Evolutionary conservation across 92 coral and sea anemone species (phyloP).

Genomic region (Anthopleura xanthogrammica): DNA sequence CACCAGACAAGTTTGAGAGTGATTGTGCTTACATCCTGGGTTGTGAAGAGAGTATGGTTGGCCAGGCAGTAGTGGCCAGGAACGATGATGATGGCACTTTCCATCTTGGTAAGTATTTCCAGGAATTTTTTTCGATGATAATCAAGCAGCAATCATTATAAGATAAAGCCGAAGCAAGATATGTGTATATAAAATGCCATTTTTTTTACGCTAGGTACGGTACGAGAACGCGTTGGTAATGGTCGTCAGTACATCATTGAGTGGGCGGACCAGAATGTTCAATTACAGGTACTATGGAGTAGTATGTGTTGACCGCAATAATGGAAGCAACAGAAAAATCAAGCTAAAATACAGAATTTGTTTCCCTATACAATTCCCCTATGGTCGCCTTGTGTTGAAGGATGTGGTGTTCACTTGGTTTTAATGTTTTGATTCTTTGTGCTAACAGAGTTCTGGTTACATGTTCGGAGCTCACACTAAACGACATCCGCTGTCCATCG

Average conservation of each 20-base stretch:
- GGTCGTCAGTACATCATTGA: conserved; percentile 97
- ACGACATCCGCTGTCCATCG: conserved; percentile 89
- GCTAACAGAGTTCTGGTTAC: conserved; percentile 77
- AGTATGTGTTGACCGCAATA: too few species aligned
- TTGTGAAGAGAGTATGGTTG: conserved; percentile 93
- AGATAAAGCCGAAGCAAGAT: too few species aligned
- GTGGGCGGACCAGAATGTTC: conserved; percentile 93
- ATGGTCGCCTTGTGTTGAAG: too few species aligned
- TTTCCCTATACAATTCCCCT: too few species aligned
- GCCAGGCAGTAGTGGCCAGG: conserved; percentile 97
- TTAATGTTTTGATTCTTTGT: background rate
- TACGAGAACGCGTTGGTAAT: conserved; percentile 97
- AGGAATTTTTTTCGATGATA: too few species aligned
- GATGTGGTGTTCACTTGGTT: background rate
- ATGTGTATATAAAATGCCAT: background rate
- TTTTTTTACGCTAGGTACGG: conserved; percentile 52
- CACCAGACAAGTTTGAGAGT: conserved; percentile 86
- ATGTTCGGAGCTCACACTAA: conserved; percentile 99
- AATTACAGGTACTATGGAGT: conserved; percentile 71
- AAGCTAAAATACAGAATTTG: too few species aligned
- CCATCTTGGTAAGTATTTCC: conserved; percentile 74
- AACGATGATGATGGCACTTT: conserved; percentile 90
- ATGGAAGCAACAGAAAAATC: too few species aligned
- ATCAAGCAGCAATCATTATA: too few species aligned
- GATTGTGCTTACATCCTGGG: conserved; percentile 86